Base-by-base conservation (phyloP, 2,113 vertebrate species). In the Tauraco erythrolophus region DNA sequence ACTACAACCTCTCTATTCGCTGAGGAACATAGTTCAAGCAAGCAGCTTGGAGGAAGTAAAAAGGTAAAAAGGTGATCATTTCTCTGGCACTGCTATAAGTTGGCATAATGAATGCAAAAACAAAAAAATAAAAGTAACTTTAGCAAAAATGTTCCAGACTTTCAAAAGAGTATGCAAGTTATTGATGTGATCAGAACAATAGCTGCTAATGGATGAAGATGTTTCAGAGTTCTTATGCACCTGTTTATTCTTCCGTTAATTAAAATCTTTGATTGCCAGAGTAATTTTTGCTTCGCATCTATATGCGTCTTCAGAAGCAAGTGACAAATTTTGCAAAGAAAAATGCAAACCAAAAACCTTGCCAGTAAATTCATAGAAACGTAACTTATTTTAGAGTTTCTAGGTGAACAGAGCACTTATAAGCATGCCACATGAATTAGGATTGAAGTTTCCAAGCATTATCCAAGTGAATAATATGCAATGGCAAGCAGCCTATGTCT, bases 171-270 rank as follows among this genome's bases (percentile, higher is more conserved):
- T 43, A 45, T 94, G 37, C 87, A 81, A 54, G 58, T 88, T 96
- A 96, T 85, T 96, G 87, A 77, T 97, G 60, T 84, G 89, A 96
- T 96, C 69, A 84, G 62, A 95, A 97, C 87, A 89, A 84, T 95
- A 96, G 71, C 28, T 96, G 74, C 66, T 97, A 97, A 96, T 77
- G 64, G 91, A 94, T 95, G 27, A 96, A 95, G 56, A 90, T 45
- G 23, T 92, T 95, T 92, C 80, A 89, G 45, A 85, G 30, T 80
- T 83, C 76, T 89, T 88, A 75, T 69, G 65, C 46, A 91, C 53
- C 71, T 94, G 56, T 46, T 92, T 96, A 93, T 96, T 98, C 65
- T 97, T 96, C 88, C 91, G 39, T 88, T 88, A 97, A 96, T 93
- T 96, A 92, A 96, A 96, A 94, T 85, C 80, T 90, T 30, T 86